Base-by-base conservation (phyloP, 2,113 vertebrate genomes). In the Cheilinus undulatus region DNA sequence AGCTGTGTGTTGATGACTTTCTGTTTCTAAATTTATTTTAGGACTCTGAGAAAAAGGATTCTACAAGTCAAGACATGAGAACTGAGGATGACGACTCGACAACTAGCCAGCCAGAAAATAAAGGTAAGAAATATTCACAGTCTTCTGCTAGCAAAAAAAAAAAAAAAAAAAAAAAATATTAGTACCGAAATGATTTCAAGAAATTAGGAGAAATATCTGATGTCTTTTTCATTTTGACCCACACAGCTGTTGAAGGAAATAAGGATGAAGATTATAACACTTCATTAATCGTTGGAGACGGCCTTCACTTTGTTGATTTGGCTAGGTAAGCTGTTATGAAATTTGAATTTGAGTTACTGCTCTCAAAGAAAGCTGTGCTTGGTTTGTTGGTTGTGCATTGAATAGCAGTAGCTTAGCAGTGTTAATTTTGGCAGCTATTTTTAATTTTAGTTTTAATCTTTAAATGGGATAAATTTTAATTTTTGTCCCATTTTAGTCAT, bases 291-390 rank as follows among this genome's bases (percentile, higher is more conserved):
- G 83, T 88, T 19, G 73, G 59, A 56, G 82, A 88, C 1, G 76
- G 80, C 10, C 50, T 0, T n/a, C 32, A 76, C 64, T 53, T 69
- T 38, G 86, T 88, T 27, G 86, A 88, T 71, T 30, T 85, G 20
- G 76, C 76, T 3, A 83, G 80, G 80, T 83, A 56, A 3, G 45
- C 2, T 12, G n/a, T n/a, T n/a, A n/a, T n/a, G 30, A 23, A 13
- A n/a, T 24, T 15, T n/a, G n/a, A 38, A 27, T 13, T 52, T 52
- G 50, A 15, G 5, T 24, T 11, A 34, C 8, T n/a, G n/a, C n/a
- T n/a, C n/a, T n/a, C n/a, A n/a, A 1, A 34, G 32, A 2, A 34
- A 11, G 11, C 32, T 10, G 8, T 34, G 3, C n/a, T n/a, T n/a
- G n/a, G n/a, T n/a, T n/a, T n/a, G n/a, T n/a, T n/a, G n/a, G n/a